Evolutionary conservation across 2,888 invertebrate genomes (phyloP).

Genomic region (Hypena proboscidalis): DNA sequence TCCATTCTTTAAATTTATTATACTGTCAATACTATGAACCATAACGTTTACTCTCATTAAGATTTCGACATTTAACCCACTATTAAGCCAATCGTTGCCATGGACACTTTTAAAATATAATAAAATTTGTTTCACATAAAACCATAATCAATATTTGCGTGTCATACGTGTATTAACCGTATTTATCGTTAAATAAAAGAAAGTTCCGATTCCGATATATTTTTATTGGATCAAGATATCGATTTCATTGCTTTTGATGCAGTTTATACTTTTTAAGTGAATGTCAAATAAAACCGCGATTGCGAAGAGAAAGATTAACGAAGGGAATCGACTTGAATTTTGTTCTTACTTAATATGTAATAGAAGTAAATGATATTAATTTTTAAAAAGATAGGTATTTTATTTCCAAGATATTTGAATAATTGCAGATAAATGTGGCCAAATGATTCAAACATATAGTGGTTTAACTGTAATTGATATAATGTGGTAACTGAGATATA

Average conservation of each 20-base stretch:
- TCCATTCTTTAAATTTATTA: constrained; percentile 1
- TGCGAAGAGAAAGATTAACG: too few relatives aligned
- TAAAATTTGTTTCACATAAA: constrained; percentile 17
- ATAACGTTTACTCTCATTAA: constrained; percentile 17
- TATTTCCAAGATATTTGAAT: too few relatives aligned
- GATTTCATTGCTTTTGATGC: constrained; percentile 6
- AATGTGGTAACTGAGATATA: too few relatives aligned
- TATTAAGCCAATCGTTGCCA: constrained; percentile 29
- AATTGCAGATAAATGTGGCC: too few relatives aligned
- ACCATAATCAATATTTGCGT: constrained; percentile 19
- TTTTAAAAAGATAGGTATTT: too few relatives aligned
- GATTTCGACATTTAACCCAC: constrained; percentile 30
- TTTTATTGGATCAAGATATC: neutral
- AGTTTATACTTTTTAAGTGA: neutral
- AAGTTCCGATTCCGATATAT: constrained; percentile 25
- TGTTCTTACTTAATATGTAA: too few relatives aligned
- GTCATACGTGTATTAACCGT: constrained; percentile 13
- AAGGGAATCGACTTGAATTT: too few relatives aligned
- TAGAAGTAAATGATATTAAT: too few relatives aligned
- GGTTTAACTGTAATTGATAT: too few relatives aligned
- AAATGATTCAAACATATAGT: too few relatives aligned
- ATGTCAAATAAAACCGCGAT: too few relatives aligned
- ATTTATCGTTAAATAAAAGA: constrained; percentile 23
- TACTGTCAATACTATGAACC: constrained; percentile 5
- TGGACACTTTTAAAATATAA: constrained; percentile 29